Percentiles rank a stretch among this genome's conserved stretches.
These are phyloP conservation scores for Seira sanloemensis DNA, from an alignment of 2,888 invertebrate species.

Conservation along the genomic window DNA sequence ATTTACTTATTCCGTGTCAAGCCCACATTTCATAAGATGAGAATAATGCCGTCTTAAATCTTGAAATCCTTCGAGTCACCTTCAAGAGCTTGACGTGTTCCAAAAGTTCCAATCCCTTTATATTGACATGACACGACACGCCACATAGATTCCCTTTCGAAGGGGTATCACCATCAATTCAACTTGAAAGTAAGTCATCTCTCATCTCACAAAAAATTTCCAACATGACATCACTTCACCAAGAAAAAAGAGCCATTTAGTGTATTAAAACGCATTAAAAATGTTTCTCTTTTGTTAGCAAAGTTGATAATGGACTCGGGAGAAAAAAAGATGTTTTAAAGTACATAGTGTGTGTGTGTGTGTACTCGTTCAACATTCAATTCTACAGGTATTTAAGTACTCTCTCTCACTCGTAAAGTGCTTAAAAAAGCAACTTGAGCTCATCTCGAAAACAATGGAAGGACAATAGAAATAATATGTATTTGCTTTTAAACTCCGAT, in stretches of 20 bases:
- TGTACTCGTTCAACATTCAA: too few relatives aligned
- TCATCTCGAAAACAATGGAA: neutral
- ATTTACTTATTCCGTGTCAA: neutral
- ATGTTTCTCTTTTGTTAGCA: conserved; percentile 6
- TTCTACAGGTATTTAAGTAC: too few relatives aligned
- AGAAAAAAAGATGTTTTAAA: neutral
- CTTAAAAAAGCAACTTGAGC: neutral
- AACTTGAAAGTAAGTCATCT: conserved; percentile 44
- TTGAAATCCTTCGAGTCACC: too few relatives aligned
- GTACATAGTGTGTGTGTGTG: neutral
- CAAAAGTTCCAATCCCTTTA: too few relatives aligned
- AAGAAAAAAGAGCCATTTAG: conserved; percentile 24
- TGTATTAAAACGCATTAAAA: conserved; percentile 48
- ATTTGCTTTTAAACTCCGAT: neutral
- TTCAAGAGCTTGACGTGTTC: too few relatives aligned
- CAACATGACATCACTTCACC: neutral
- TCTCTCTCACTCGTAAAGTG: too few relatives aligned
- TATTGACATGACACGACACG: conserved; percentile 38
- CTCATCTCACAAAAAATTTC: conserved; percentile 20
- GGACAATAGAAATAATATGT: neutral
- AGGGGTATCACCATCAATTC: conserved; percentile 28
- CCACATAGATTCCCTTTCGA: conserved; percentile 1
- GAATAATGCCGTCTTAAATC: too few relatives aligned
- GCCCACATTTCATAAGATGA: too few relatives aligned
- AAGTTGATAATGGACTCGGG: neutral